phyloP scores from a whole-genome alignment of 2,113 vertebrate species.

The Siniperca knerii region DNA sequence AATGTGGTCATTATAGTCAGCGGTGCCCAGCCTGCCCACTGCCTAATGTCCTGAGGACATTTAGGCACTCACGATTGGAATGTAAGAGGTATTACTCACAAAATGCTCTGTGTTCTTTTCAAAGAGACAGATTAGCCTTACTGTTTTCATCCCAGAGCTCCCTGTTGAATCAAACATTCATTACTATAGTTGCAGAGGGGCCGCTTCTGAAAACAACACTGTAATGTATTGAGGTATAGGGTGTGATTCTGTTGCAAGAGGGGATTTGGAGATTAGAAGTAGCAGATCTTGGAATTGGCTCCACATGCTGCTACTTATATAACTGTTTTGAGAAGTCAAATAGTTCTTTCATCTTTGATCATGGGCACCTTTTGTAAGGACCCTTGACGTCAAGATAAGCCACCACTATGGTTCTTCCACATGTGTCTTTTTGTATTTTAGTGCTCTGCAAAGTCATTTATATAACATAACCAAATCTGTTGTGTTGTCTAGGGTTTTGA shows the following conservation, averaged over 20 bases:
- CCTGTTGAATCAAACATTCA: constrained; percentile 28
- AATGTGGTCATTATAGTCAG: constrained; percentile 45
- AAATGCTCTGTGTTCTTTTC: constrained; percentile 35
- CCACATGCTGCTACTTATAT: constrained; percentile 45
- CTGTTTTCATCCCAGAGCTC: constrained; percentile 31
- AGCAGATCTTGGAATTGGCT: constrained; percentile 35
- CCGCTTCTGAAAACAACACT: constrained; percentile 19
- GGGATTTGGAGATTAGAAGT: constrained; percentile 56
- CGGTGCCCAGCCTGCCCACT: constrained; percentile 18
- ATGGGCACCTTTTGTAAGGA: constrained; percentile 39
- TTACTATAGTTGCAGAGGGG: constrained; percentile 17
- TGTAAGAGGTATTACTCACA: constrained; percentile 36
- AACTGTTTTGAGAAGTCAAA: constrained; percentile 44
- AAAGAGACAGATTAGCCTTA: constrained; percentile 29
- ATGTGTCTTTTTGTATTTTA: constrained; percentile 14
- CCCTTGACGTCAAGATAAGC: constrained; percentile 1
- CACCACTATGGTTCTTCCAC: neutral
- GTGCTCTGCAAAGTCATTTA: neutral
- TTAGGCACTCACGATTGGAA: constrained; percentile 39
- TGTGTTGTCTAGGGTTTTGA: constrained; percentile 6
- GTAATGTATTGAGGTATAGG: constrained; percentile 14
- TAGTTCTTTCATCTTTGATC: constrained; percentile 46
- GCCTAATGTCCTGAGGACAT: constrained; percentile 44
- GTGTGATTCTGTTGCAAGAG: constrained; percentile 43
- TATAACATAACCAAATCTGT: constrained; percentile 17